Conservation (phyloP, 2,797 vertebrate genomes). For the Cuculus canorus region DNA sequence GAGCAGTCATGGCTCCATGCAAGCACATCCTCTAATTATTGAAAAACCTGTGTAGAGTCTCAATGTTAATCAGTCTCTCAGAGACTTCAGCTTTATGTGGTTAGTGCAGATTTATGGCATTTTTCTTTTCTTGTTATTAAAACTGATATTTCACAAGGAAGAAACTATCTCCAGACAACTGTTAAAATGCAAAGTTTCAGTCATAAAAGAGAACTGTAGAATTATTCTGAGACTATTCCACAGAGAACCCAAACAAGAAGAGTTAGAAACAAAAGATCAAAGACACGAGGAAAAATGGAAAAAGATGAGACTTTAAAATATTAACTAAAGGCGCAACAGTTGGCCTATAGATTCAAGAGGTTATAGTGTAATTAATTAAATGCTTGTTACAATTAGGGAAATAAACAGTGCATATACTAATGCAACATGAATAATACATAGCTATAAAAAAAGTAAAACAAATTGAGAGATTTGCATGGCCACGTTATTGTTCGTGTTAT, state of each 20-base stretch:
- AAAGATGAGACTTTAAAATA: constrained; percentile 84
- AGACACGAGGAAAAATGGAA: constrained; percentile 76
- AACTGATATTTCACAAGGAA: constrained; percentile 92
- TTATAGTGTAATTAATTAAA: constrained; percentile 84
- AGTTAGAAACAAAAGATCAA: constrained; percentile 92
- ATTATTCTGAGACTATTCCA: constrained; percentile 87
- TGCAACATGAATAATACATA: constrained; percentile 73
- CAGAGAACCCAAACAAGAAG: constrained; percentile 82
- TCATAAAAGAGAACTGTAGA: constrained; percentile 89
- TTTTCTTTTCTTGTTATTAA: constrained; percentile 93
- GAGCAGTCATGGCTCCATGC: constrained; percentile 80
- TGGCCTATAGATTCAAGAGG: constrained; percentile 85
- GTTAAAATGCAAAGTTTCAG: constrained; percentile 95
- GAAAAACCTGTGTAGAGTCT: constrained; percentile 83
- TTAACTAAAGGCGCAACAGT: constrained; percentile 88
- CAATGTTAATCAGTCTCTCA: constrained; percentile 98
- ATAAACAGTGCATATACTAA: constrained; percentile 76
- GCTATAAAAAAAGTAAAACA: constrained; percentile 67
- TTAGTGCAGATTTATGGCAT: constrained; percentile 91
- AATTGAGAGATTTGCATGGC: constrained; percentile 66
- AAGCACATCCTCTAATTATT: constrained; percentile 90
- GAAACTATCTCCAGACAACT: constrained; percentile 90
- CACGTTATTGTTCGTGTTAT: constrained; percentile 61
- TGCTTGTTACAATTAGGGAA: constrained; percentile 81
- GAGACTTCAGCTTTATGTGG: constrained; percentile 90